Conservation (phyloP, 2,888 invertebrate species). For the Ochlodes sylvanus region DNA sequence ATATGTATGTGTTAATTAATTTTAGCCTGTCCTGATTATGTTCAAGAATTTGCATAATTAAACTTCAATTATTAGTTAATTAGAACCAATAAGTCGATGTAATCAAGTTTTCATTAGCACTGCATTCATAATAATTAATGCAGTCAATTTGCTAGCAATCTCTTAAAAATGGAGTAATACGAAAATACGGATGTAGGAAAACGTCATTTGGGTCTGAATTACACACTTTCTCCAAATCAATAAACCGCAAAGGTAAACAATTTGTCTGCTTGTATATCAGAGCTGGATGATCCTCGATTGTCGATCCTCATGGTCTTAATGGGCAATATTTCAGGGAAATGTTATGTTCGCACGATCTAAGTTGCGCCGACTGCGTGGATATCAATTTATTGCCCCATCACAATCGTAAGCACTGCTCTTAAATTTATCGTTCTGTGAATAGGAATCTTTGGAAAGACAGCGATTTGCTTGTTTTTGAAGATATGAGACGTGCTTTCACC, state of each 20-base stretch:
- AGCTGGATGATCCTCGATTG: neutral
- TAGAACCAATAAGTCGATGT: neutral
- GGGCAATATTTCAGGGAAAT: constrained; percentile 27
- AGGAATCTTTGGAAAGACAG: constrained; percentile 1
- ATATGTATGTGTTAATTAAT: neutral
- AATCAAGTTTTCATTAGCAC: neutral
- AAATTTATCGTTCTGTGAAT: constrained; percentile 4
- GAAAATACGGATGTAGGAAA: no score
- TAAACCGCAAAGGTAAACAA: neutral
- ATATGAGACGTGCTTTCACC: neutral
- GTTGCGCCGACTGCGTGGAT: constrained; percentile 6
- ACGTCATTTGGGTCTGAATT: neutral
- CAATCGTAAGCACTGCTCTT: constrained; percentile 12
- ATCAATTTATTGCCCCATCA: constrained; percentile 28
- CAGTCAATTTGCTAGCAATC: neutral
- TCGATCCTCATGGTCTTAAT: constrained; percentile 19
- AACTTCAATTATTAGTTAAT: neutral
- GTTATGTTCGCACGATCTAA: constrained; percentile 30
- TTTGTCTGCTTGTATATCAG: neutral
- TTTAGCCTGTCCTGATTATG: neutral
- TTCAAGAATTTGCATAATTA: neutral
- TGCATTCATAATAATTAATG: neutral
- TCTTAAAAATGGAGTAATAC: no score
- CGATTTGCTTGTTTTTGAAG: neutral
- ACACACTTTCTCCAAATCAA: neutral